phyloP scores from a whole-genome alignment of 2,888 invertebrate genomes.

The Carcina quercana region DNA sequence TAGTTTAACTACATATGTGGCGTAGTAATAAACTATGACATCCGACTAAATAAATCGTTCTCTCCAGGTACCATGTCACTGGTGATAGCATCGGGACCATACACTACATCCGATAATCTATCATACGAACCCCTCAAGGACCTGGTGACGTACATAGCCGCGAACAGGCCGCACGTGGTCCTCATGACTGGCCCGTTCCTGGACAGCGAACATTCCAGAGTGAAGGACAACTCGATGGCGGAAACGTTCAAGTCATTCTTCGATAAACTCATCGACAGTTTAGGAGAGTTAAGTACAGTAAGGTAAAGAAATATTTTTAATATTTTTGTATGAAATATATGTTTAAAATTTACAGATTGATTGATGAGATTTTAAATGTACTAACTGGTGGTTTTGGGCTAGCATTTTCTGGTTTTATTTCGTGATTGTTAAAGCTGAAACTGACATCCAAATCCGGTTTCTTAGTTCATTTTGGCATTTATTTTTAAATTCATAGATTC shows the following conservation, averaged over 20 bases:
- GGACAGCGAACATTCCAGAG: constrained; percentile 78
- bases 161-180: constrained; percentile 84
- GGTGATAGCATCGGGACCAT: constrained; percentile 89
- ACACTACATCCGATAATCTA: constrained; percentile 84
- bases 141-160: constrained; percentile 78
- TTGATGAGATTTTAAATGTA: too few relatives aligned
- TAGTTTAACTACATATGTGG: too few relatives aligned
- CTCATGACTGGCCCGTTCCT: constrained; percentile 91
- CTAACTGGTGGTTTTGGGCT: too few relatives aligned
- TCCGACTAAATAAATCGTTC: background rate
- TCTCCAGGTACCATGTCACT: constrained; percentile 75
- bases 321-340: too few relatives aligned
- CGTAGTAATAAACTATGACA: too few relatives aligned
- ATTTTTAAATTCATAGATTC: too few relatives aligned
- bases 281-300: constrained; percentile 71
- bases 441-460: too few relatives aligned
- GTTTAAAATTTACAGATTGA: too few relatives aligned
- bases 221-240: constrained; percentile 76
- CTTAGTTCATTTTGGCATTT: too few relatives aligned
- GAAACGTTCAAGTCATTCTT: constrained; percentile 85
- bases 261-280: constrained; percentile 78
- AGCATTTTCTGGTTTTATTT: too few relatives aligned
- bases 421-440: too few relatives aligned
- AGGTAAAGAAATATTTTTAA: too few relatives aligned
- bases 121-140: constrained; percentile 88